Conservation (phyloP, 1,140 invertebrate species). For the Nixonia krombeini region DNA sequence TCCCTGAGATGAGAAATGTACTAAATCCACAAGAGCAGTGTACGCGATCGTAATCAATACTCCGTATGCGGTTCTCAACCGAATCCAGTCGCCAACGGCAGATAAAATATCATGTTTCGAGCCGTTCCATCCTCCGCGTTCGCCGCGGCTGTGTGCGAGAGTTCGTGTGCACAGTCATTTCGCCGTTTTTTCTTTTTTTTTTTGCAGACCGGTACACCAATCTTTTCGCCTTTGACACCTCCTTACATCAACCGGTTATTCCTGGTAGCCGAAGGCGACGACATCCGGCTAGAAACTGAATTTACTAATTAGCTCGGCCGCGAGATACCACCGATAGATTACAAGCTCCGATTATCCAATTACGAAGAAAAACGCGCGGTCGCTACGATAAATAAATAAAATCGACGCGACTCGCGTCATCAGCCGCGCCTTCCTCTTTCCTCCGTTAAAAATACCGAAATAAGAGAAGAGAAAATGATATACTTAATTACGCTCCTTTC, state of each 20-base stretch:
- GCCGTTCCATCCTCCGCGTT: conserved; percentile 6
- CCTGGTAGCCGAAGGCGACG: not conserved
- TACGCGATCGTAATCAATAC: conserved; percentile 8
- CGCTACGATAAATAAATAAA: not conserved
- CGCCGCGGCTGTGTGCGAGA: too few relatives aligned
- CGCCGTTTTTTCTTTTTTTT: too few relatives aligned
- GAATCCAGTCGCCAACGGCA: conserved; percentile 1
- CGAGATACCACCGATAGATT: not conserved
- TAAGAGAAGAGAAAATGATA: too few relatives aligned
- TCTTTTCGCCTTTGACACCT: conserved; percentile 2
- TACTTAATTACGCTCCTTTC: too few relatives aligned
- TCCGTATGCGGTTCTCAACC: not conserved
- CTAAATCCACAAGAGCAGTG: too few relatives aligned
- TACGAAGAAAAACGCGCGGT: not conserved
- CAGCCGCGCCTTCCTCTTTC: not conserved
- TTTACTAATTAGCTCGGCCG: conserved; percentile 4
- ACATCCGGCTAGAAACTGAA: conserved; percentile 8
- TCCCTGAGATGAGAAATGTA: too few relatives aligned
- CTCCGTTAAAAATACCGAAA: too few relatives aligned
- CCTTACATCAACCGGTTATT: conserved; percentile 12
- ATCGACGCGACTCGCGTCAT: too few relatives aligned
- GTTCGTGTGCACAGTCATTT: too few relatives aligned
- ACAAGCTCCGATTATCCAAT: not conserved
- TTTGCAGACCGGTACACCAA: not conserved
- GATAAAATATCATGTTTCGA: conserved; percentile 1